phyloP scores from a whole-genome alignment of 2,113 vertebrate species.

The Eubucco bourcierii region DNA sequence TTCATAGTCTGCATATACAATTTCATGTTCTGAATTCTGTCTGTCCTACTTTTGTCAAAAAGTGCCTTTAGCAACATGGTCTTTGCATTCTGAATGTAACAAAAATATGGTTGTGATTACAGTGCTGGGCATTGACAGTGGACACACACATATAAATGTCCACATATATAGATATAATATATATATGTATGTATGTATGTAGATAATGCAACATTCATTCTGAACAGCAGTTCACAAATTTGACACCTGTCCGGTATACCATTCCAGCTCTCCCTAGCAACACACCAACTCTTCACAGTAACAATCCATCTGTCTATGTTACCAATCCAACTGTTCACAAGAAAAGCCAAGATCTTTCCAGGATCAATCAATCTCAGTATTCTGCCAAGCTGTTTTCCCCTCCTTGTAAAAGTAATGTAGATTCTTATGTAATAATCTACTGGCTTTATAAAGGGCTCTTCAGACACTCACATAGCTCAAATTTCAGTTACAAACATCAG shows the following conservation, averaged over 20 bases:
- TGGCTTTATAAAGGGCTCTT: neutral
- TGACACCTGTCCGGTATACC: neutral
- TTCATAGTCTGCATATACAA: neutral
- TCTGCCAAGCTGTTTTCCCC: slow-evolving; percentile 1
- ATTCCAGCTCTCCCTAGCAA: slow-evolving; percentile 59
- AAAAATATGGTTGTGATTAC: neutral
- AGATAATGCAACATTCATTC: neutral
- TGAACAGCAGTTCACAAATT: neutral
- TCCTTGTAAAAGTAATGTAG: slow-evolving; percentile 5
- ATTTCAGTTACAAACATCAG: neutral
- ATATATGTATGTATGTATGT: neutral
- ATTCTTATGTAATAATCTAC: slow-evolving; percentile 11
- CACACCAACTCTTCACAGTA: slow-evolving; percentile 24
- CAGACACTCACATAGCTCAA: neutral
- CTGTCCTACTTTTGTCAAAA: neutral
- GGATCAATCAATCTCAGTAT: slow-evolving; percentile 41
- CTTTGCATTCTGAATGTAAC: neutral
- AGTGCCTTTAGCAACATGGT: neutral
- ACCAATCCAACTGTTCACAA: slow-evolving; percentile 51
- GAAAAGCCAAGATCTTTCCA: slow-evolving; percentile 61
- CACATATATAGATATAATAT: neutral
- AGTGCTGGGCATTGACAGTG: neutral
- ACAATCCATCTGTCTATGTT: slow-evolving; percentile 44
- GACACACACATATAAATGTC: neutral
- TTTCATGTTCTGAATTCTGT: neutral